phyloP scores from a whole-genome alignment of 2,888 invertebrate genomes.

The Ferdinandea cuprea region DNA sequence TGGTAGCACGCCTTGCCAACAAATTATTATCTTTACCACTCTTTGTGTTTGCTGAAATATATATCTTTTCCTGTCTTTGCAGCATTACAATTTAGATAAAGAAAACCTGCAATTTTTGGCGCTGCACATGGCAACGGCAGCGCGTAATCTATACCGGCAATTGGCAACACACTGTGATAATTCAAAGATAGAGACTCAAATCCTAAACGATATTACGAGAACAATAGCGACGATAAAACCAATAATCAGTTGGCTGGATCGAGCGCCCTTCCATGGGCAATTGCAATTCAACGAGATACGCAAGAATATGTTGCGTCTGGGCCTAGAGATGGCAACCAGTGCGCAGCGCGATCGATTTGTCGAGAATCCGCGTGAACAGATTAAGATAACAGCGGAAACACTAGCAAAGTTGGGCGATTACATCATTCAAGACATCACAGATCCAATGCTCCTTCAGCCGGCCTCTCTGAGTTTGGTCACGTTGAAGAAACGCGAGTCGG shows the following conservation, averaged over 20 bases:
- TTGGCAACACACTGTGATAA: slow-evolving; percentile 85
- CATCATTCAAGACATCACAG: slow-evolving; percentile 92
- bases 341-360: slow-evolving; percentile 96
- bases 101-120: slow-evolving; percentile 96
- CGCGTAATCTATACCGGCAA: slow-evolving; percentile 90
- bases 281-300: slow-evolving; percentile 88
- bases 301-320: slow-evolving; percentile 89
- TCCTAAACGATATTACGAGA: slow-evolving; percentile 93
- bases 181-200: slow-evolving; percentile 89
- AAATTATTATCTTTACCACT: background rate
- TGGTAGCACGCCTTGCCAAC: no score
- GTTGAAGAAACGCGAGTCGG: slow-evolving; percentile 93
- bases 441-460: slow-evolving; percentile 95
- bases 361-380: slow-evolving; percentile 91
- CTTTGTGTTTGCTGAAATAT: no score
- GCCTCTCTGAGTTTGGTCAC: slow-evolving; percentile 94
- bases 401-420: slow-evolving; percentile 92
- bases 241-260: slow-evolving; percentile 95
- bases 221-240: slow-evolving; percentile 93
- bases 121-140: slow-evolving; percentile 91
- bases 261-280: slow-evolving; percentile 83
- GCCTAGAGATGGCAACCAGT: slow-evolving; percentile 93
- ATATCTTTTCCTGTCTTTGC: no score
- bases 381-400: slow-evolving; percentile 88
- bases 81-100: slow-evolving; percentile 95